Evolutionary conservation across 2,797 vertebrate genomes (phyloP).

Genomic region (Triplophysa yarkandensis): DNA sequence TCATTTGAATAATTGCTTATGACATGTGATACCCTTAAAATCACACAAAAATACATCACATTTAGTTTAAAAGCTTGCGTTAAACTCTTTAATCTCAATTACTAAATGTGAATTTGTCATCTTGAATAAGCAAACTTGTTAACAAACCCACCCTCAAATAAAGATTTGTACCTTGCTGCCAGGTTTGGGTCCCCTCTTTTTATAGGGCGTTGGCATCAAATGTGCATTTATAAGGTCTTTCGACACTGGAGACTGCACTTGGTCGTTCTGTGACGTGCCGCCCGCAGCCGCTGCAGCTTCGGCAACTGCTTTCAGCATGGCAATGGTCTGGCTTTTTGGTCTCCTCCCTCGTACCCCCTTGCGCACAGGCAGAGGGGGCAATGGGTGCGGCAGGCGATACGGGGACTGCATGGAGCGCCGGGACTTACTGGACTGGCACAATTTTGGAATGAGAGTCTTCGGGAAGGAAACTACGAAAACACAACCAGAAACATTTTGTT

Average conservation of each 20-base stretch:
- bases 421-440: slow-evolving; percentile 76
- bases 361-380: slow-evolving; percentile 80
- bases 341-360: slow-evolving; percentile 82
- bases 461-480: slow-evolving; percentile 78
- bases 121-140: too few relatives aligned
- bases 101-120: background rate
- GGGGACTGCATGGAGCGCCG: slow-evolving; percentile 86
- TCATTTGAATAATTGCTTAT: slow-evolving; percentile 43
- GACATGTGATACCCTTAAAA: slow-evolving; percentile 19
- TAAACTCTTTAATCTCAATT: background rate
- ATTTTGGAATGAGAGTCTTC: slow-evolving; percentile 77
- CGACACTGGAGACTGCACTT: slow-evolving; percentile 69
- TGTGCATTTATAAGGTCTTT: slow-evolving; percentile 67
- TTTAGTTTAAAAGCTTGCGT: too few relatives aligned
- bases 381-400: slow-evolving; percentile 79
- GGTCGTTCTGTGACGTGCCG: slow-evolving; percentile 73
- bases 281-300: slow-evolving; percentile 66
- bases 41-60: slow-evolving; percentile 23
- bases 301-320: slow-evolving; percentile 77
- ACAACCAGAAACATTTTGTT: background rate
- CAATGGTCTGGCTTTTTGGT: slow-evolving; percentile 80
- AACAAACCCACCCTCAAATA: background rate
- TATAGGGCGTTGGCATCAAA: slow-evolving; percentile 79
- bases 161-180: slow-evolving; percentile 82
- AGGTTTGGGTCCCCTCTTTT: slow-evolving; percentile 86